phyloP scores from a whole-genome alignment of 2,888 invertebrate genomes.

The Congeria kusceri region DNA sequence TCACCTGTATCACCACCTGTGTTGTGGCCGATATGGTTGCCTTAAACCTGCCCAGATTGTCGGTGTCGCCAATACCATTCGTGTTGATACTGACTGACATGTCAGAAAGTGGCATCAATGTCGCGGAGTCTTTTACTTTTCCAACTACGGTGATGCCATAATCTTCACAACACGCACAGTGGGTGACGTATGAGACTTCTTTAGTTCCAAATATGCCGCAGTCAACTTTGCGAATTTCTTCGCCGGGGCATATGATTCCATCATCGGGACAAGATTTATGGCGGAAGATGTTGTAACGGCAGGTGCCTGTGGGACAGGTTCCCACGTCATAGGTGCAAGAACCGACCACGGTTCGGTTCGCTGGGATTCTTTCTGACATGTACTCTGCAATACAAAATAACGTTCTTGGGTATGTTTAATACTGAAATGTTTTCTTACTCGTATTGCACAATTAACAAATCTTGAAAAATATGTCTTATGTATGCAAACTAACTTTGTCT shows the following conservation, averaged over 20 bases:
- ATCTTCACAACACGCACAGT: conserved; percentile 1
- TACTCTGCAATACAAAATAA: background rate
- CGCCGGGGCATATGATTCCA: background rate
- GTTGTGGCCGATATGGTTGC: background rate
- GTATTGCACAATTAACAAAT: too few species aligned
- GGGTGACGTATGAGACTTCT: background rate
- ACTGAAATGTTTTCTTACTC: too few species aligned
- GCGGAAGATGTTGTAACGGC: background rate
- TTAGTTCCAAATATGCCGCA: conserved; percentile 5
- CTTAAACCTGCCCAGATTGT: background rate
- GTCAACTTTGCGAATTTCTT: background rate
- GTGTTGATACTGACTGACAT: background rate
- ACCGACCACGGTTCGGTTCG: background rate
- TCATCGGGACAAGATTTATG: background rate
- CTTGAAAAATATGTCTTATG: too few species aligned
- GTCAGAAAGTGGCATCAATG: background rate
- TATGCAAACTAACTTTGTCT: too few species aligned
- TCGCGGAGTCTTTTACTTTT: background rate
- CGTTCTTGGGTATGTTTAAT: too few species aligned
- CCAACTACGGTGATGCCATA: background rate
- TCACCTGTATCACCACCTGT: background rate
- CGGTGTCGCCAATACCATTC: background rate
- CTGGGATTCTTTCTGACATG: background rate
- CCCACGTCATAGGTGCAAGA: conserved; percentile 1
- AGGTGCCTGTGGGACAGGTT: background rate